These are phyloP conservation scores for Idaea aversata DNA, from an alignment of 2,888 invertebrate species.

Conservation along the genomic window DNA sequence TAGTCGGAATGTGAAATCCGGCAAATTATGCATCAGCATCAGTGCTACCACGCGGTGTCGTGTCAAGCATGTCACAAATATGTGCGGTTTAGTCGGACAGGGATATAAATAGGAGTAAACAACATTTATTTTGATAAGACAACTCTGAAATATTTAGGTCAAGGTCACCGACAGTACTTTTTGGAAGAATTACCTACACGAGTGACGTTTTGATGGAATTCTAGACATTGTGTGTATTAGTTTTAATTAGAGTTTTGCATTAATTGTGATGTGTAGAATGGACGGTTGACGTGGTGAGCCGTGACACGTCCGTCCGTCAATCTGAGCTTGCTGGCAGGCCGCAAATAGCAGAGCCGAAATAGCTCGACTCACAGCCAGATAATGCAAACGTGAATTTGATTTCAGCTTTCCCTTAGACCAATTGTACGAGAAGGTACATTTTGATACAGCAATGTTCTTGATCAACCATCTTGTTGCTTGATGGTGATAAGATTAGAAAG, in stretches of 20 bases:
- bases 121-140: constrained; percentile 31
- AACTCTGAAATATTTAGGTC: constrained; percentile 64
- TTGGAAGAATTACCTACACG: constrained; percentile 17
- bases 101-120: constrained; percentile 43
- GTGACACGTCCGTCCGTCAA: constrained; percentile 78
- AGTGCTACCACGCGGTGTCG: constrained; percentile 3
- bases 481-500: neutral
- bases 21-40: constrained; percentile 8
- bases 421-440: neutral
- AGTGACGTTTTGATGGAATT: neutral
- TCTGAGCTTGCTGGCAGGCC: constrained; percentile 74
- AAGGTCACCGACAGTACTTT: constrained; percentile 62
- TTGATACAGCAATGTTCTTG: neutral
- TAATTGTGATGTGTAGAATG: constrained; percentile 51
- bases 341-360: constrained; percentile 73
- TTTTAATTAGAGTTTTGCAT: constrained; percentile 43
- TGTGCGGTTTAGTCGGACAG: constrained; percentile 12
- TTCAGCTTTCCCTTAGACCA: constrained; percentile 60
- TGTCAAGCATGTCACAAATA: neutral
- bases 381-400: constrained; percentile 76
- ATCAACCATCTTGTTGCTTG: neutral
- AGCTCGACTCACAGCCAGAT: constrained; percentile 73
- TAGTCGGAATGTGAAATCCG: constrained; percentile 14
- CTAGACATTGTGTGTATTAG: constrained; percentile 19
- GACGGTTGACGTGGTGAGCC: constrained; percentile 56